Base-by-base conservation (phyloP, 1,140 invertebrate species). In the Tetragonula clypearis region DNA sequence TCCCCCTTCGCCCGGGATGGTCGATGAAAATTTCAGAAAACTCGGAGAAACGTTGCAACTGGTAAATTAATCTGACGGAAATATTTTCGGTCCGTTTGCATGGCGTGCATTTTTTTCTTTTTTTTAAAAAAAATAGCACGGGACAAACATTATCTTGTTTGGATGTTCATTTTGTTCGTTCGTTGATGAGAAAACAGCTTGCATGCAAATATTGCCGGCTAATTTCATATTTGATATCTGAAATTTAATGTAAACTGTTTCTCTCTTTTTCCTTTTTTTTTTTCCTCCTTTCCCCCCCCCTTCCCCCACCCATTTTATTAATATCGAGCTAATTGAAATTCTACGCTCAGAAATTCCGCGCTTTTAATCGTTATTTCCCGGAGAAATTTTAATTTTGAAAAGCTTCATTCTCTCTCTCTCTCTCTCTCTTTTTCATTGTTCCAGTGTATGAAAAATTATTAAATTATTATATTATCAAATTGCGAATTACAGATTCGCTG, bases 11-110 rank as follows among this genome's bases (percentile, higher is more conserved):
- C 35, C 35, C 58, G 35, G 35, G 1, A 71, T 77, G 80, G 80
- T 86, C 79, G 85, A 87, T 87, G 85, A 88, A 87, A 72, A 85
- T 68, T 87, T 87, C 26, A 68, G 17, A 19, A 30, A 72, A 85
- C 79, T 84, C 41, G 56, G 58, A 0, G 55, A 71, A 41, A 30
- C 26, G 26, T 66, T n/a, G 2, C 26, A 66, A 30, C n/a, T 30
- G 15, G 3, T 6, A 66, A 14, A 26, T 66, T 66, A 66, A 66
- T 1, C n/a, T 2, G 15, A 15, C 62, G n/a, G 30, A 30, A 26
- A 66, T 30, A 71, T 49, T 71, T 60, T 58, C 17, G 21, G n/a
- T 41, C 4, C 19, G 53, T 56, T 56, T 56, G 11, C 26, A 26
- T 6, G 41, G n/a, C n/a, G 30, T 14, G 35, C 41, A 58, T 49